A percentile compares a stretch with the other conserved stretches of the same genome.
phyloP scores from a whole-genome alignment of 2,113 vertebrate species.

The Centropus bengalensis region DNA sequence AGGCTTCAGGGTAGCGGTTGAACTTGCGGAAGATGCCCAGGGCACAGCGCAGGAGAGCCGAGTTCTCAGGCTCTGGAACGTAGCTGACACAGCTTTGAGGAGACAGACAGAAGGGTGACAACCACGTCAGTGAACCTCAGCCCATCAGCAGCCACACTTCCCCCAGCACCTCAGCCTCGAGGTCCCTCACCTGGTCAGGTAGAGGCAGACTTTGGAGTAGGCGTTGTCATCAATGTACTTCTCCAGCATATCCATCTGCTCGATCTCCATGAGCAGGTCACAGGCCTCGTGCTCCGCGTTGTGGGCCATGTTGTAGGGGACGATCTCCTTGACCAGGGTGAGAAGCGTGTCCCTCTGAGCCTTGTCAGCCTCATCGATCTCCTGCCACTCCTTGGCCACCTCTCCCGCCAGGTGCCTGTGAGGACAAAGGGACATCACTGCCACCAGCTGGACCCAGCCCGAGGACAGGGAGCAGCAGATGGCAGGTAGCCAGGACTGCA shows the following conservation, averaged over 20 bases:
- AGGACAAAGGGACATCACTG: not conserved
- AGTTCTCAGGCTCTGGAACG: conserved; percentile 96
- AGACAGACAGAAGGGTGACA: not conserved
- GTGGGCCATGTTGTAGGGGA: conserved; percentile 98
- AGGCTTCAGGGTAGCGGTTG: conserved; percentile 92
- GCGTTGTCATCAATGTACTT: conserved; percentile 95
- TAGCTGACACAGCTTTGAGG: conserved; percentile 93
- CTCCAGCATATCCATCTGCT: conserved; percentile 96
- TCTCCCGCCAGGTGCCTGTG: conserved; percentile 92
- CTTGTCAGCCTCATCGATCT: conserved; percentile 94
- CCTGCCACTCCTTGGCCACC: conserved; percentile 98
- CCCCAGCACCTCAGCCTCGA: not conserved
- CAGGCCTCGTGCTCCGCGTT: conserved; percentile 98
- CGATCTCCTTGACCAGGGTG: conserved; percentile 93
- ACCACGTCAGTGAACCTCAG: rapidly evolving
- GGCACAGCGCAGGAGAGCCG: conserved; percentile 91
- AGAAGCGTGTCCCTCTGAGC: conserved; percentile 90
- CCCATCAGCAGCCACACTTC: not conserved
- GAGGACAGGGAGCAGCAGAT: rapidly evolving
- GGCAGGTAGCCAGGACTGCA: not conserved
- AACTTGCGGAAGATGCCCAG: conserved; percentile 97
- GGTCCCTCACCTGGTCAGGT: conserved; percentile 89
- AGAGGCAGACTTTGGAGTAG: conserved; percentile 97
- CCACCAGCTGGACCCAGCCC: not conserved
- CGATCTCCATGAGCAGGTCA: conserved; percentile 97